Evolutionary conservation across 1,140 invertebrate species (phyloP).

Genomic region (Procambarus clarkii): DNA sequence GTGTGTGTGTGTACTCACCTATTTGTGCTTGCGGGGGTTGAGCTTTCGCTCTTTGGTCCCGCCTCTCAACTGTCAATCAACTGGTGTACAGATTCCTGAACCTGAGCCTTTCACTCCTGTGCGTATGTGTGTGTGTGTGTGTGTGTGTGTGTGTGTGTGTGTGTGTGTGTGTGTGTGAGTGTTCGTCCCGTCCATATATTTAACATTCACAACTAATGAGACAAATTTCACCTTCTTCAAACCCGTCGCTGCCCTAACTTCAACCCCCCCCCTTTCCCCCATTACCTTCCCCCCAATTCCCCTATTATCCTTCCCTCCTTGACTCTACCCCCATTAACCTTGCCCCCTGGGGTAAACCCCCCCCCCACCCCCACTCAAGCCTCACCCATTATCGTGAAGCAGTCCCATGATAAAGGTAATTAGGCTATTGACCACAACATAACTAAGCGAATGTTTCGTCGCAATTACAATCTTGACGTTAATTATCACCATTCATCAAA

Average conservation of each 20-base stretch:
- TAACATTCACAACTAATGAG: too few species aligned
- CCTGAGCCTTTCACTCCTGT: too few species aligned
- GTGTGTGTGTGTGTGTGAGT: too few species aligned
- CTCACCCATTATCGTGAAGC: constrained; percentile 16
- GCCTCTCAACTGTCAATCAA: too few species aligned
- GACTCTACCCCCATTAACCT: neutral
- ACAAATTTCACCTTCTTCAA: too few species aligned
- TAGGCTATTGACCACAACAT: constrained; percentile 53
- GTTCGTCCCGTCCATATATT: too few species aligned
- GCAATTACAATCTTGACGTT: constrained; percentile 64
- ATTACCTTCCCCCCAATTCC: neutral
- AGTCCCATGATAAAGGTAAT: constrained; percentile 47
- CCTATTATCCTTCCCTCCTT: neutral
- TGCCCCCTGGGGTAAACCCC: neutral
- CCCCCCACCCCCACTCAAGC: neutral
- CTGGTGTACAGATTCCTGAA: too few species aligned
- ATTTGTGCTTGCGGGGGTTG: too few species aligned
- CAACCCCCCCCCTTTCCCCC: neutral
- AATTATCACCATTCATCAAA: constrained; percentile 61
- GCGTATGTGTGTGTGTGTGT: too few species aligned
- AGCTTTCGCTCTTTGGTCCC: too few species aligned
- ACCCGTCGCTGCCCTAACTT: neutral
- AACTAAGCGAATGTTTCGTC: constrained; percentile 53
- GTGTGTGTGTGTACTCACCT: too few species aligned
- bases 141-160: too few species aligned